phyloP scores from a whole-genome alignment of 2,888 invertebrate species.

The Lordiphosa andalusiaca region DNA sequence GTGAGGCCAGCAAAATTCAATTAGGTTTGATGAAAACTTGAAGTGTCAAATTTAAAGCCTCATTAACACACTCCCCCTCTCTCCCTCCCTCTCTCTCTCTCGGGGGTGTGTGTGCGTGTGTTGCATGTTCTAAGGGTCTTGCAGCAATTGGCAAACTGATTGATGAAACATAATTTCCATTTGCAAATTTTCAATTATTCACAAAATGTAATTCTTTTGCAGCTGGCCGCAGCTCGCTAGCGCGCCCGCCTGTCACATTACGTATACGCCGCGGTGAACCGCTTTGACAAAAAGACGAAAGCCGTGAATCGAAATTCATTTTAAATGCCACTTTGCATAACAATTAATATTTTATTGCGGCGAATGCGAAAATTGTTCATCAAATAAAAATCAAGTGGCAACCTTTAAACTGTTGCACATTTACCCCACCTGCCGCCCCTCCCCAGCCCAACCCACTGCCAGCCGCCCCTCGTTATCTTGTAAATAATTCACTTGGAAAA shows the following conservation, averaged over 20 bases:
- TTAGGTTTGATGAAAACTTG: constrained; percentile 59
- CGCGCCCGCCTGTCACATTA: background rate
- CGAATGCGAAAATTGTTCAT: constrained; percentile 7
- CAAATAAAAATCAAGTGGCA: constrained; percentile 26
- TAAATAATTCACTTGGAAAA: constrained; percentile 17
- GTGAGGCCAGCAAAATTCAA: background rate
- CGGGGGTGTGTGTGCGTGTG: constrained; percentile 6
- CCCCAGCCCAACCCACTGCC: background rate
- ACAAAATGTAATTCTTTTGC: constrained; percentile 5
- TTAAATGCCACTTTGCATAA: constrained; percentile 24
- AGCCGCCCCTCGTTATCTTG: constrained; percentile 14
- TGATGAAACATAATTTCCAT: background rate
- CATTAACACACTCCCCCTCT: constrained; percentile 58
- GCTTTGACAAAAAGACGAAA: constrained; percentile 10
- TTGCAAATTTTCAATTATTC: constrained; percentile 4
- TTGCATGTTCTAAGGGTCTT: background rate
- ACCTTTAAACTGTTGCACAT: constrained; percentile 23
- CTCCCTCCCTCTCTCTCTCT: too few relatives aligned
- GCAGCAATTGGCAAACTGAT: background rate
- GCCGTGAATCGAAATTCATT: constrained; percentile 9
- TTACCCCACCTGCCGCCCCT: background rate
- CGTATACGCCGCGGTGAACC: constrained; percentile 6
- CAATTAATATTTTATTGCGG: constrained; percentile 21
- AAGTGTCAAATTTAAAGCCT: constrained; percentile 53
- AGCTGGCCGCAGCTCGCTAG: background rate